Evolutionary conservation across 92 coral and sea anemone genomes (phyloP).

Genomic region (Parazoanthus atlanticus): DNA sequence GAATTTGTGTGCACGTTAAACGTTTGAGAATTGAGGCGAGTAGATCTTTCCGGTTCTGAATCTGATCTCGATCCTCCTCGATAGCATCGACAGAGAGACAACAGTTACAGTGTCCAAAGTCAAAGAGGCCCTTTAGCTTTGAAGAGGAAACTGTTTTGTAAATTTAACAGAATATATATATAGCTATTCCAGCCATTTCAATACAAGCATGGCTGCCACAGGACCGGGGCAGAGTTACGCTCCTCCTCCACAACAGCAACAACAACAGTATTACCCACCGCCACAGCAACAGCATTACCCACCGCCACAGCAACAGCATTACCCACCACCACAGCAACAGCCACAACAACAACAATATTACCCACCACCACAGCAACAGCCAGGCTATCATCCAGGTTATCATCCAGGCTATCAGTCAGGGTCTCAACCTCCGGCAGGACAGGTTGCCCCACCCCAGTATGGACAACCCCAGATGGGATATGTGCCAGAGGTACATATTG

Average conservation of each 20-base stretch:
- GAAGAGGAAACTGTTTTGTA: neutral
- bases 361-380: neutral
- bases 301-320: neutral
- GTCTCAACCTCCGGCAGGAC: neutral
- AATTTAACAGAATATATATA: neutral
- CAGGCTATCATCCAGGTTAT: neutral
- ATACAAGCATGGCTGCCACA: neutral
- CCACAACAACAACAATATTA: neutral
- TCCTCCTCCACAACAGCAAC: neutral
- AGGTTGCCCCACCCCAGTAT: neutral
- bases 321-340: neutral
- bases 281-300: neutral
- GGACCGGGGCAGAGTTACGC: slow-evolving; percentile 14
- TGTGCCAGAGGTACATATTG: neutral
- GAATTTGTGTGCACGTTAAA: too few species aligned
- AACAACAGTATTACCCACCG: neutral
- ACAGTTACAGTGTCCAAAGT: too few species aligned
- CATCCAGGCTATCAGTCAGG: neutral
- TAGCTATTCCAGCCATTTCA: neutral
- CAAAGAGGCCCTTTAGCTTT: too few species aligned
- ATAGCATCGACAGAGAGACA: neutral
- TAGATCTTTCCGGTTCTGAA: too few species aligned
- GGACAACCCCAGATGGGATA: slow-evolving; percentile 20
- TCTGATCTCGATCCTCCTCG: neutral
- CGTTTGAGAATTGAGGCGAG: too few species aligned